These are phyloP conservation scores for Valencia hispanica DNA, from an alignment of 2,797 vertebrate genomes.

Conservation along the genomic window DNA sequence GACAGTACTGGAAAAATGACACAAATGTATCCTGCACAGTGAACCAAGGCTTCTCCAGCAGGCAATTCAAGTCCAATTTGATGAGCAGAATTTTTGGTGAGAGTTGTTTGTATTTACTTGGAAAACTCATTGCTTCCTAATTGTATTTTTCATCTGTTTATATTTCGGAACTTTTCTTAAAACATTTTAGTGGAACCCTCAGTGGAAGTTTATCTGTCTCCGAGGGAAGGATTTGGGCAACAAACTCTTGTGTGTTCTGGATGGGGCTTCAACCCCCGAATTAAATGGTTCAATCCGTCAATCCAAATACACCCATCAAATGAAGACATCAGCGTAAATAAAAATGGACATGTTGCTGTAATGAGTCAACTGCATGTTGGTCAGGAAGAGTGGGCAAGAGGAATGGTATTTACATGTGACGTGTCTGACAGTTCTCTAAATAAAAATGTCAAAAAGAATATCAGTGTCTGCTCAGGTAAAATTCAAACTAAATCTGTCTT, in stretches of 20 bases:
- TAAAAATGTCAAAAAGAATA: background rate
- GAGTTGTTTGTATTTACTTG: conserved; percentile 9
- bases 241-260: conserved; percentile 66
- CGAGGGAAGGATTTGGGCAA: conserved; percentile 25
- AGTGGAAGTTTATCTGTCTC: conserved; percentile 49
- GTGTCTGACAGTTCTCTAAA: conserved; percentile 45
- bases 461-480: conserved; percentile 71
- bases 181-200: conserved; percentile 54
- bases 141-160: background rate
- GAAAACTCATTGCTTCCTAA: background rate
- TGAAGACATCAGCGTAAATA: conserved; percentile 28
- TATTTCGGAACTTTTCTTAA: background rate
- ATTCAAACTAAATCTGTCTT: background rate
- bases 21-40: conserved; percentile 61
- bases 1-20: fast-evolving
- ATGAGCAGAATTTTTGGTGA: conserved; percentile 64
- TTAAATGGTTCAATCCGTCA: conserved; percentile 57
- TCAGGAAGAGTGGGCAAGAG: conserved; percentile 60
- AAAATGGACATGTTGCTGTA: conserved; percentile 56
- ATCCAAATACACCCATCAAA: background rate
- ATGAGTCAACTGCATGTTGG: conserved; percentile 54
- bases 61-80: conserved; percentile 9
- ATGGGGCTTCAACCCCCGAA: conserved; percentile 63
- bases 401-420: conserved; percentile 55
- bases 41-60: conserved; percentile 42